Base-by-base conservation (phyloP, 2,113 vertebrate genomes). In the Oriolus oriolus region DNA sequence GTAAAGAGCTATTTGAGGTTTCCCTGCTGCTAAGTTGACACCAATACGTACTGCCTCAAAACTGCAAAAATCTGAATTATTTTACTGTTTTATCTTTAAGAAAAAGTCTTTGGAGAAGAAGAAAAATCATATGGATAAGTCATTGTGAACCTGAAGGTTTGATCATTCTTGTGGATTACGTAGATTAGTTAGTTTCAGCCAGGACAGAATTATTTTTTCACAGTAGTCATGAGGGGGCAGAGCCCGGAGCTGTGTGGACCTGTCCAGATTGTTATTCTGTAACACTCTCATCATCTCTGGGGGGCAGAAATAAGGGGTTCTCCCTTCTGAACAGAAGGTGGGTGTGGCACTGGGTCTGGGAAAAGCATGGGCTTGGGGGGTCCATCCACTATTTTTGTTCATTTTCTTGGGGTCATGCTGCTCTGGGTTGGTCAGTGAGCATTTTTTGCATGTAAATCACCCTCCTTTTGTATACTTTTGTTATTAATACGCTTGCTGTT, bases 331-430 rank as follows among this genome's bases (percentile, higher is more conserved):
- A 69, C 19, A 39, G 22, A 52, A 45, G 10, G 18, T 69, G 33
- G 15, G 1, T 45, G 15, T 53, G 23, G 3, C 0, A 0, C 18
- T 69, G 12, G 22, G 6, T 61, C 45, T 53, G 27, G 11, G 17
- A 42, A 47, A 64, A 41, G 6, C 12, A 5, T 1, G 23, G 6
- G 3, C 8, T 20, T 64, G 13, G 10, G 7, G 2, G 1, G 4
- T 28, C 15, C 33, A 19, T 53, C 16, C 45, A 33, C 4, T 1
- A 16, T 39, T 45, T 60, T 19, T 44, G 14, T 39, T 52, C 4
- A 13, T 69, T 60, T 77, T 44, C 45, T 33, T 27, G 18, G 14
- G 27, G 23, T 33, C 18, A 28, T 0, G 0, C 33, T 45, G 54
- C 33, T 77, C 37, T 16, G 6, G 26, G 18, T 45, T 20, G 28